These are phyloP conservation scores for Lacanobia oleracea DNA, from an alignment of 2,888 invertebrate species.

Conservation along the genomic window DNA sequence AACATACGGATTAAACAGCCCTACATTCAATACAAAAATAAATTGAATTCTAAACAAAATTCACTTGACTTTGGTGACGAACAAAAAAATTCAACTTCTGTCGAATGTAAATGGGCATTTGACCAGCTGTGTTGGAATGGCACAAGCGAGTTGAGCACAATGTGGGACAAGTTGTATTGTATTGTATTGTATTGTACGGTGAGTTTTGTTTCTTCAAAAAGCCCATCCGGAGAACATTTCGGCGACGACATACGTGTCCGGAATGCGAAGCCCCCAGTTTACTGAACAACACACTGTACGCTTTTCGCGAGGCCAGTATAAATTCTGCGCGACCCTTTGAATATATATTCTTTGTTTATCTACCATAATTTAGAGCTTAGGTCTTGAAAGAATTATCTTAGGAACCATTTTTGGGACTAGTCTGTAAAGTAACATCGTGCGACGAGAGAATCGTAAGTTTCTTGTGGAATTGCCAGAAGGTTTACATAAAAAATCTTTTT, in stretches of 20 bases:
- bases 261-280: conserved; percentile 67
- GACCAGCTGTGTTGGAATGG: conserved; percentile 59
- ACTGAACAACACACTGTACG: conserved; percentile 46
- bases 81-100: conserved; percentile 58
- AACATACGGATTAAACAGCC: conserved; percentile 45
- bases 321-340: conserved; percentile 61
- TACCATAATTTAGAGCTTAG: conserved; percentile 57
- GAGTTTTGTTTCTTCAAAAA: conserved; percentile 81
- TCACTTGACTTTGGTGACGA: conserved; percentile 49
- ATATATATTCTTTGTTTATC: conserved; percentile 67
- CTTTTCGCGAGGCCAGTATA: conserved; percentile 53
- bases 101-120: conserved; percentile 65
- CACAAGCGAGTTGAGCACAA: conserved; percentile 24
- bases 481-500: conserved; percentile 21
- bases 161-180: conserved; percentile 61
- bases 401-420: conserved; percentile 28
- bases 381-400: conserved; percentile 50
- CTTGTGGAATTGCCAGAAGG: not conserved
- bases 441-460: conserved; percentile 11
- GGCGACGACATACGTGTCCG: conserved; percentile 75
- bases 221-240: conserved; percentile 76
- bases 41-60: conserved; percentile 64
- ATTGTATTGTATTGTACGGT: conserved; percentile 66
- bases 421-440: conserved; percentile 23
- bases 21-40: conserved; percentile 57